phyloP scores from a whole-genome alignment of 2,797 vertebrate genomes.

The Sciurus vulgaris region DNA sequence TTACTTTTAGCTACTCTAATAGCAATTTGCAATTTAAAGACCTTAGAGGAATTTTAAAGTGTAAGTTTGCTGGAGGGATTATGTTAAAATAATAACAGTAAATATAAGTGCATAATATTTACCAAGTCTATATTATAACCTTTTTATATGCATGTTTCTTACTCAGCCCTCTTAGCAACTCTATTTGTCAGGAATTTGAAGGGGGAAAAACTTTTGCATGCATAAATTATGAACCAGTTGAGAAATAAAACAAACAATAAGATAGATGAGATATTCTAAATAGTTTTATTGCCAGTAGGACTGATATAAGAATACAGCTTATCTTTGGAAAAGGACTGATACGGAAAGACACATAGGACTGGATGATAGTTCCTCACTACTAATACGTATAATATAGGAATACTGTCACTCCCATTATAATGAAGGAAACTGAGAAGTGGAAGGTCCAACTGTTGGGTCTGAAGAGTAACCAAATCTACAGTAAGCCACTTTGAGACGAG shows the following conservation, averaged over 20 bases:
- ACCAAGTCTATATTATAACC: slow-evolving; percentile 3
- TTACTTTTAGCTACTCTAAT: slow-evolving; percentile 39
- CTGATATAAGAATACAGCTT: neutral
- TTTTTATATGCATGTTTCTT: slow-evolving; percentile 30
- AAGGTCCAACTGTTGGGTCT: neutral
- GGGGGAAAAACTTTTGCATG: neutral
- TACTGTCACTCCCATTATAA: neutral
- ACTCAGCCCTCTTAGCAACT: neutral
- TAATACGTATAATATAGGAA: neutral
- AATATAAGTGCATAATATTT: slow-evolving; percentile 52
- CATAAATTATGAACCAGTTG: neutral
- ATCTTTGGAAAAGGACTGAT: neutral
- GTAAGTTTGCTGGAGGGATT: neutral
- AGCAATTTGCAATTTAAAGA: slow-evolving; percentile 58
- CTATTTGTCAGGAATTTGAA: neutral
- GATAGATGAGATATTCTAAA: neutral
- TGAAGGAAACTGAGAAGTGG: neutral
- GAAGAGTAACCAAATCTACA: neutral
- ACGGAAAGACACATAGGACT: neutral
- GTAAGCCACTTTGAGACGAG: neutral
- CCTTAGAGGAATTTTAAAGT: slow-evolving; percentile 32
- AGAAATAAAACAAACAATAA: slow-evolving; percentile 31
- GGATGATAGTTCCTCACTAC: neutral
- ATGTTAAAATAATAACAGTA: slow-evolving; percentile 58
- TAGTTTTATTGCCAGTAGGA: neutral